Conservation (phyloP, 2,113 vertebrate genomes). For the Ailuropoda melanoleuca region DNA sequence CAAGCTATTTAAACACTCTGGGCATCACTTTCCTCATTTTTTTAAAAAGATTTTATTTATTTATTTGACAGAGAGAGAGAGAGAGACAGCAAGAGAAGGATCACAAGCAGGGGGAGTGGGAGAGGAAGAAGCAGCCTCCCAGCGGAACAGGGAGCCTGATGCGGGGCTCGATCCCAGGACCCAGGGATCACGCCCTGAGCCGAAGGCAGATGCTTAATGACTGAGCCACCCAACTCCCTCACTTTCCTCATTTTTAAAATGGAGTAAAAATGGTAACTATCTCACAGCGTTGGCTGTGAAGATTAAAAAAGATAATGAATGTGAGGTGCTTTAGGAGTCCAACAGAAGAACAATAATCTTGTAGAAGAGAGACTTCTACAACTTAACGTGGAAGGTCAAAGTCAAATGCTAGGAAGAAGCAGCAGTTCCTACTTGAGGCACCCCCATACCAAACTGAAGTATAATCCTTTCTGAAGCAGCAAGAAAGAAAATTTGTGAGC, state of each 20-base stretch:
- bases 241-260: not conserved
- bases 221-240: not conserved
- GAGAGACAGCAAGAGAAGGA: too few species aligned
- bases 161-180: too few species aligned
- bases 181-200: too few species aligned
- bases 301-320: not conserved
- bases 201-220: too few species aligned
- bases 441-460: not conserved
- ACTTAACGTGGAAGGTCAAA: not conserved
- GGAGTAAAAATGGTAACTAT: not conserved
- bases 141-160: too few species aligned
- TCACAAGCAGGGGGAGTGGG: too few species aligned
- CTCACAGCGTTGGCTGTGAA: too few species aligned
- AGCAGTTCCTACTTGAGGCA: not conserved
- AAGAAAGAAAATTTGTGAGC: not conserved
- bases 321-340: not conserved
- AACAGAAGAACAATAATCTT: not conserved
- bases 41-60: too few species aligned
- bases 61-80: too few species aligned
- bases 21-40: not conserved
- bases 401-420: not conserved
- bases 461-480: not conserved
- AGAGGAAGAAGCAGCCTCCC: too few species aligned
- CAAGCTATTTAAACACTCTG: not conserved
- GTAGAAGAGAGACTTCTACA: not conserved